Conservation (phyloP, 2,113 vertebrate species). For the Gallinago jamesoni region DNA sequence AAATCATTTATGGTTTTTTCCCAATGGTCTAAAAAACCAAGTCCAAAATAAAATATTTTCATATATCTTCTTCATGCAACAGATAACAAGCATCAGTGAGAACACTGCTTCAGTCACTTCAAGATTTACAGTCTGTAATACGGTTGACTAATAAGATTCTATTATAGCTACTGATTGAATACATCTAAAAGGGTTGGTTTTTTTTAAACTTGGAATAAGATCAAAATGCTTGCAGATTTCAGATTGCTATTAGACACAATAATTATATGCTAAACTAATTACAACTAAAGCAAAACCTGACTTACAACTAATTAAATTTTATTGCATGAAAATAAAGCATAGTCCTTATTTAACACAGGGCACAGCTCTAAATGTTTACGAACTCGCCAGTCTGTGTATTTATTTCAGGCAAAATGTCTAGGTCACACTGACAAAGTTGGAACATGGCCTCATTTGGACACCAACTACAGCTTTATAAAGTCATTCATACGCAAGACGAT, state of each 20-base stretch:
- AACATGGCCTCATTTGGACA: conserved; percentile 32
- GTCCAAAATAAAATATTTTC: background rate
- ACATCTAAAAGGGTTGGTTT: background rate
- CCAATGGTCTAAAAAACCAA: background rate
- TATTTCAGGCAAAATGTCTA: conserved; percentile 59
- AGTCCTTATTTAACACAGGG: conserved; percentile 69
- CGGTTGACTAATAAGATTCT: conserved; percentile 58
- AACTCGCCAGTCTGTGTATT: conserved; percentile 44
- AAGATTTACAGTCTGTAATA: conserved; percentile 55
- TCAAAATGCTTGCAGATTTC: conserved; percentile 75
- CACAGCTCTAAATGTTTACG: conserved; percentile 49
- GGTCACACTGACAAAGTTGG: conserved; percentile 58
- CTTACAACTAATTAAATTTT: conserved; percentile 78
- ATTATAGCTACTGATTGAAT: conserved; percentile 56
- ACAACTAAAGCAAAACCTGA: conserved; percentile 75
- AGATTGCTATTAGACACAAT: conserved; percentile 74
- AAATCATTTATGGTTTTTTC: background rate
- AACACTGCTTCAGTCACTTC: background rate
- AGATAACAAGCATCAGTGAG: background rate
- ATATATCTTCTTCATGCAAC: background rate
- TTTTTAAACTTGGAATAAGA: conserved; percentile 68
- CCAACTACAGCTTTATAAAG: conserved; percentile 38
- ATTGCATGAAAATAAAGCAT: conserved; percentile 70
- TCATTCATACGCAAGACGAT: background rate
- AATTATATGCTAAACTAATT: conserved; percentile 80